These are phyloP conservation scores for Cheilosia scutellata DNA, from an alignment of 2,888 invertebrate species.

Conservation along the genomic window DNA sequence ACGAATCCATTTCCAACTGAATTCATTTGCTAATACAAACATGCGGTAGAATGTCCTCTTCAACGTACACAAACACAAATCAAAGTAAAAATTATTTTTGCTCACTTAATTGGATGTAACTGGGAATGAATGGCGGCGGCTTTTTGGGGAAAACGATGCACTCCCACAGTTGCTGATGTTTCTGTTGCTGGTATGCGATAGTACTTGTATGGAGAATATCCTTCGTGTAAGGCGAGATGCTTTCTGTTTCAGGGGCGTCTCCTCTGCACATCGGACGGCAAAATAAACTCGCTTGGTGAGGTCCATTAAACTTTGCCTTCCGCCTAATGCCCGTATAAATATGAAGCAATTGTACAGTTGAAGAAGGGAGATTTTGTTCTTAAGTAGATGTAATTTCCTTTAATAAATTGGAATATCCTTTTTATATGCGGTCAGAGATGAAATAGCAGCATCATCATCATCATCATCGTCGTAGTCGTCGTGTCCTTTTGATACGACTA, in stretches of 20 bases:
- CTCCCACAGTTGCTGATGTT: not conserved
- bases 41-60: slow-evolving; percentile 68
- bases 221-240: slow-evolving; percentile 29
- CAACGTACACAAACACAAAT: slow-evolving; percentile 62
- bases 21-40: slow-evolving; percentile 71
- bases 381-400: slow-evolving; percentile 76
- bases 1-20: slow-evolving; percentile 60
- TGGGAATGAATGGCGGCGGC: slow-evolving; percentile 48
- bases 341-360: slow-evolving; percentile 73
- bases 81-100: slow-evolving; percentile 71
- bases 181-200: not conserved
- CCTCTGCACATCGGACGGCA: not conserved
- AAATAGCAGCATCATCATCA: slow-evolving; percentile 52
- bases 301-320: slow-evolving; percentile 70
- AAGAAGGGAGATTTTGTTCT: slow-evolving; percentile 75
- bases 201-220: slow-evolving; percentile 15
- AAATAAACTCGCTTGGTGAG: slow-evolving; percentile 32
- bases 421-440: slow-evolving; percentile 76
- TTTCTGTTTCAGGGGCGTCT: slow-evolving; percentile 2
- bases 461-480: slow-evolving; percentile 22
- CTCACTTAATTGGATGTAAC: slow-evolving; percentile 68
- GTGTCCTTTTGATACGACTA: slow-evolving; percentile 47
- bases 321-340: slow-evolving; percentile 66
- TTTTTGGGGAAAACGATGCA: slow-evolving; percentile 45
- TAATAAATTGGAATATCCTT: slow-evolving; percentile 76